phyloP scores from a whole-genome alignment of 2,797 vertebrate species.

The Anableps anableps region DNA sequence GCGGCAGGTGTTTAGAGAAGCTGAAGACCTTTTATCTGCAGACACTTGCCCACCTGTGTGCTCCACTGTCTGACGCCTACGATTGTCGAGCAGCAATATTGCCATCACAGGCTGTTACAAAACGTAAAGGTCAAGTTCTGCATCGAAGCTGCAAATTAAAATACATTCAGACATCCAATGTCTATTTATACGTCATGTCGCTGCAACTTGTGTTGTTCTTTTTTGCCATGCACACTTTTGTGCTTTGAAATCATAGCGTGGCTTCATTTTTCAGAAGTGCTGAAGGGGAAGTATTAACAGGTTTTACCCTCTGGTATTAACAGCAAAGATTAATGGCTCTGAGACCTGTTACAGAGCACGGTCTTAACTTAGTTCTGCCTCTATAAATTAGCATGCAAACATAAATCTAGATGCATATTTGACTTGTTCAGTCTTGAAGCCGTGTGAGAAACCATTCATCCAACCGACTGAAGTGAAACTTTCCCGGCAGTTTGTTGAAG shows the following conservation, averaged over 20 bases:
- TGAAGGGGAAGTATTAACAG: neutral
- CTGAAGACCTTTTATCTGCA: constrained; percentile 1
- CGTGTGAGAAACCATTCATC: neutral
- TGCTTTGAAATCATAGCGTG: neutral
- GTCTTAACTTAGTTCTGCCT: neutral
- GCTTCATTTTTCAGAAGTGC: neutral
- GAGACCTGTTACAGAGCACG: neutral
- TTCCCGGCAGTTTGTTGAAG: neutral
- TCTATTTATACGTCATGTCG: constrained; percentile 13
- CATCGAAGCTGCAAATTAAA: constrained; percentile 18
- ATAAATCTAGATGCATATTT: neutral
- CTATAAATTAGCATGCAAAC: neutral
- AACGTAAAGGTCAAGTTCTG: constrained; percentile 35
- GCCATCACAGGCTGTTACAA: constrained; percentile 3
- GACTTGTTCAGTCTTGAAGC: neutral
- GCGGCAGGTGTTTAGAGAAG: neutral
- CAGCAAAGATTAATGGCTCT: neutral
- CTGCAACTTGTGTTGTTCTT: neutral
- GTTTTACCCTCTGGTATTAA: neutral
- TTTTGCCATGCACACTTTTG: neutral
- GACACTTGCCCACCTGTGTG: constrained; percentile 1
- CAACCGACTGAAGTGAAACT: neutral
- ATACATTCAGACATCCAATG: constrained; percentile 7
- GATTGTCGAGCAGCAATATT: constrained; percentile 15
- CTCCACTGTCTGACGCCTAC: constrained; percentile 14